Percentiles rank a stretch among this genome's conserved stretches.
Conservation (phyloP, 2,888 invertebrate genomes). For the Perithous albicinctus region DNA sequence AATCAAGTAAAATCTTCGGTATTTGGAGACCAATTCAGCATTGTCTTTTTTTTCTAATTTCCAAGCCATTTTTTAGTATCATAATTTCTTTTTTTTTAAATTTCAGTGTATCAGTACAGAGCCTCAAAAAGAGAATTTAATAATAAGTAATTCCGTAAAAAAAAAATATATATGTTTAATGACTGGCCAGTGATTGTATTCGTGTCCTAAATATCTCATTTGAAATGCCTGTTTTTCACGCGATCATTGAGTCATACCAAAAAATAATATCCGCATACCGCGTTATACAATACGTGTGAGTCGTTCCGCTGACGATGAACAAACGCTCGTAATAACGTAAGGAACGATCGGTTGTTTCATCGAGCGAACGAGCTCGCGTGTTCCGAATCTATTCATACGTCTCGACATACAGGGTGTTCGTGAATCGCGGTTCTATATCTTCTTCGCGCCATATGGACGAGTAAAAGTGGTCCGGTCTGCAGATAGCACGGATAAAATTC, state of each 20-base stretch:
- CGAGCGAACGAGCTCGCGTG: constrained; percentile 25
- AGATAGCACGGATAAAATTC: not conserved
- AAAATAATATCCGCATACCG: constrained; percentile 12
- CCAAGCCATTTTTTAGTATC: too few species aligned
- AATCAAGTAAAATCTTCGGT: too few species aligned
- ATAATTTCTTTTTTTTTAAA: too few species aligned
- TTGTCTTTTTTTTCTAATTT: too few species aligned
- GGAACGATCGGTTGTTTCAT: constrained; percentile 14
- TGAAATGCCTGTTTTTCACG: not conserved
- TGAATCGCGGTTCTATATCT: not conserved
- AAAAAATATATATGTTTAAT: not conserved
- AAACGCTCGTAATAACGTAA: constrained; percentile 3
- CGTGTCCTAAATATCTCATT: not conserved
- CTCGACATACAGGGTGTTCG: constrained; percentile 6
- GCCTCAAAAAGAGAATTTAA: not conserved
- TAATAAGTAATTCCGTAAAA: not conserved
- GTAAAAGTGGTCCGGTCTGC: not conserved
- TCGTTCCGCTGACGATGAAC: not conserved
- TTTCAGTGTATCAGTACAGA: not conserved
- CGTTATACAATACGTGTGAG: not conserved
- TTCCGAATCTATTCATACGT: constrained; percentile 18
- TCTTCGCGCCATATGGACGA: not conserved
- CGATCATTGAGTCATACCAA: not conserved
- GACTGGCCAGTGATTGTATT: not conserved
- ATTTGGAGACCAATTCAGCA: too few species aligned